These are phyloP conservation scores for Bungarus multicinctus DNA, from an alignment of 2,113 vertebrate genomes.

Conservation along the genomic window DNA sequence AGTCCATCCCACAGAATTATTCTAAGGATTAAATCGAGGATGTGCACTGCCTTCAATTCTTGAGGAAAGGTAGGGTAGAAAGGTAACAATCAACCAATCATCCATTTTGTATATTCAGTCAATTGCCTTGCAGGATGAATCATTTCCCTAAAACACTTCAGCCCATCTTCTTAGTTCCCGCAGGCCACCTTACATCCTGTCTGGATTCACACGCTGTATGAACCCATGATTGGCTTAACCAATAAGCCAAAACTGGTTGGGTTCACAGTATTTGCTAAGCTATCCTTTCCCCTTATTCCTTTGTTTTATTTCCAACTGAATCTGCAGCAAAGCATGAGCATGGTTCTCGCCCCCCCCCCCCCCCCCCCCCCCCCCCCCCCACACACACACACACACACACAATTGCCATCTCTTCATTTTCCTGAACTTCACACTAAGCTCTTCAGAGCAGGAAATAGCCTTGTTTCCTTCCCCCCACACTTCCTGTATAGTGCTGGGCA, in stretches of 20 bases:
- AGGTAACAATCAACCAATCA: background rate
- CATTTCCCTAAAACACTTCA: background rate
- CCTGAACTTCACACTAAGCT: background rate
- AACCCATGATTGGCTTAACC: background rate
- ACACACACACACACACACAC: too few relatives aligned
- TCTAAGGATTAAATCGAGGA: background rate
- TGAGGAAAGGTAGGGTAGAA: background rate
- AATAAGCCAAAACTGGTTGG: background rate
- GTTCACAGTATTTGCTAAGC: background rate
- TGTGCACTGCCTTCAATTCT: background rate
- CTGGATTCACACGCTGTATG: background rate
- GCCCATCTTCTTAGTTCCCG: background rate
- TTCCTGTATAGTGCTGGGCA: background rate
- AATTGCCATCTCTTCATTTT: background rate
- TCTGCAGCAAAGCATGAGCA: background rate
- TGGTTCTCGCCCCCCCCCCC: too few relatives aligned
- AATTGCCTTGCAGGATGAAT: background rate
- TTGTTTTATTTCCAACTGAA: background rate
- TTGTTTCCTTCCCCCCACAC: background rate
- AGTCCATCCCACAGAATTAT: background rate
- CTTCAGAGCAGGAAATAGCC: background rate
- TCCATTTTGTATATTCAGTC: background rate
- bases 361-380: rapidly evolving
- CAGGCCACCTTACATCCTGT: background rate
- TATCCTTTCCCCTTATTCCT: background rate